Conservation (phyloP, 2,797 vertebrate species). For the Otus scops region DNA sequence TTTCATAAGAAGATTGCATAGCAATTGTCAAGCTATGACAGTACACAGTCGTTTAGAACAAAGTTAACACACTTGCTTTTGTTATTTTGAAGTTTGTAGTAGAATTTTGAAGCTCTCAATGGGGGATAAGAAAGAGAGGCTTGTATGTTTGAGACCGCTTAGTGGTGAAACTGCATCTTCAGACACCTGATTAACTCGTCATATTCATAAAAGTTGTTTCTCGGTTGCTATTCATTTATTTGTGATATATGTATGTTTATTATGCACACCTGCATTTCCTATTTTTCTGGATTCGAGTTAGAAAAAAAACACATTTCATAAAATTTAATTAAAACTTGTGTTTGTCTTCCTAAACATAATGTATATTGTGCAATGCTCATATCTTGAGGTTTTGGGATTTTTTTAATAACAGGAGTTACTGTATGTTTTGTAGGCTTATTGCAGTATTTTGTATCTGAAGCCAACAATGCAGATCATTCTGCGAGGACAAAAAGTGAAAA, state of each 20-base stretch:
- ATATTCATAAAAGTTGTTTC: not conserved
- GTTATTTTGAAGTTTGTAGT: not conserved
- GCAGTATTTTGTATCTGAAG: slow-evolving; percentile 93
- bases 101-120: not conserved
- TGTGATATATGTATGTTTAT: not conserved
- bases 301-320: not conserved
- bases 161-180: not conserved
- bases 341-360: not conserved
- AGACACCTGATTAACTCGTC: not conserved
- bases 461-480: slow-evolving; percentile 94
- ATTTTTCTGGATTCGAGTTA: not conserved
- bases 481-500: slow-evolving; percentile 90
- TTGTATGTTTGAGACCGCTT: not conserved
- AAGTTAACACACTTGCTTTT: not conserved
- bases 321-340: not conserved
- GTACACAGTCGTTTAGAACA: not conserved
- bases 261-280: not conserved
- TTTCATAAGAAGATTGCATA: not conserved
- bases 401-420: not conserved
- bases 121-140: not conserved
- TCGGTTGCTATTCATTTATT: not conserved
- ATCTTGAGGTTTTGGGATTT: not conserved
- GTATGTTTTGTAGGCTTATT: slow-evolving; percentile 84
- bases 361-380: not conserved
- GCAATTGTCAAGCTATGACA: not conserved